These are phyloP conservation scores for Caenorhabditis japonica DNA, from an alignment of 2,888 invertebrate species.

Conservation along the genomic window DNA sequence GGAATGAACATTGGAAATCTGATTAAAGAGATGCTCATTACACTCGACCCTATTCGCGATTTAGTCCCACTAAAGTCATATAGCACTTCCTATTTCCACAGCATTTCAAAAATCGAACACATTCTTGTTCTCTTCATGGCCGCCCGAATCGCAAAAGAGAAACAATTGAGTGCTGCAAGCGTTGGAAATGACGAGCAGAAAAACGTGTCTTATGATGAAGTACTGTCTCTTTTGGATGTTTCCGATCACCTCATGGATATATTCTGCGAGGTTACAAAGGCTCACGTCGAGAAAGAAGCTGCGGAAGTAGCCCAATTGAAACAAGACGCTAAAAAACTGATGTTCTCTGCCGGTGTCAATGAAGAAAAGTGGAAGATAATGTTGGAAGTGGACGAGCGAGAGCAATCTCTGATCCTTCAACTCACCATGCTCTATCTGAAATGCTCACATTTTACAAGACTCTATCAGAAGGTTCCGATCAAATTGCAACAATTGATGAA, in stretches of 20 bases:
- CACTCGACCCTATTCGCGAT: conserved; percentile 27
- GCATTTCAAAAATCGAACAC: conserved; percentile 28
- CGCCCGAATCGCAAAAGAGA: conserved; percentile 38
- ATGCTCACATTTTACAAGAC: conserved; percentile 22
- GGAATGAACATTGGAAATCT: conserved; percentile 18
- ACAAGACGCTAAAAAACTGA: conserved; percentile 2
- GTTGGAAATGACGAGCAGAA: conserved; percentile 2
- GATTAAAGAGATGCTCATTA: conserved; percentile 12
- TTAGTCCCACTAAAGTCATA: conserved; percentile 18
- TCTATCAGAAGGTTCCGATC: conserved; percentile 28
- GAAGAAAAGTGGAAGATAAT: conserved; percentile 9
- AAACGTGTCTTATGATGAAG: conserved; percentile 3
- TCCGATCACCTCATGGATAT: conserved; percentile 30
- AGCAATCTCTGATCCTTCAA: conserved; percentile 26
- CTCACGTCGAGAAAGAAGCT: conserved; percentile 26
- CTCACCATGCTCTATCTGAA: conserved; percentile 31
- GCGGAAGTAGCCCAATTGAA: conserved; percentile 6
- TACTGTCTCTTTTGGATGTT: conserved; percentile 10
- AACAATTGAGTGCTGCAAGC: conserved; percentile 20
- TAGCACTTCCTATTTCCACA: conserved; percentile 8
- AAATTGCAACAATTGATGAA: conserved; percentile 37
- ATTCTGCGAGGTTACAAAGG: conserved; percentile 31
- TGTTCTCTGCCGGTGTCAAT: conserved; percentile 9
- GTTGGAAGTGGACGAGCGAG: conserved; percentile 17
- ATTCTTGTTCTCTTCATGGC: conserved; percentile 34